Conservation (phyloP, 2,113 vertebrate species). For the Psilopsiagon aurifrons region DNA sequence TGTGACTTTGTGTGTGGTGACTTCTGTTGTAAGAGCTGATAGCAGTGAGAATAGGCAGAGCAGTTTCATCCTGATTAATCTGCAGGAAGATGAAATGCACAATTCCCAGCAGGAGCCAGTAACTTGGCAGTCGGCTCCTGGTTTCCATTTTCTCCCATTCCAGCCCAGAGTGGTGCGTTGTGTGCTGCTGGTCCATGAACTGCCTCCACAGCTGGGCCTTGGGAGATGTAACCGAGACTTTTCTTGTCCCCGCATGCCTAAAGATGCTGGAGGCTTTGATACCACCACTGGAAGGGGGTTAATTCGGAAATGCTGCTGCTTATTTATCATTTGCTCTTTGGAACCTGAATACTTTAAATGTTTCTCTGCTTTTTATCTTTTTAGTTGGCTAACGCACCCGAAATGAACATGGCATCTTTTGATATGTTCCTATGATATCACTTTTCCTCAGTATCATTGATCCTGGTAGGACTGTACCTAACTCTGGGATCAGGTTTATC, state of each 20-base stretch:
- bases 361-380: constrained; percentile 13
- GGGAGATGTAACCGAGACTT: neutral
- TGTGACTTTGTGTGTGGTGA: neutral
- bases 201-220: neutral
- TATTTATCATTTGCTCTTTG: neutral
- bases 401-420: neutral
- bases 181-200: accelerated
- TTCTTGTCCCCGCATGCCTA: neutral
- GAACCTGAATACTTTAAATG: neutral
- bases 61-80: neutral
- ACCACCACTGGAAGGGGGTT: neutral
- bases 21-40: neutral
- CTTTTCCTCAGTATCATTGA: neutral
- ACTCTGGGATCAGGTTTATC: neutral
- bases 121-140: neutral
- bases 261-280: neutral
- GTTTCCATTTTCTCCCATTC: neutral
- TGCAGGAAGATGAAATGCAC: neutral
- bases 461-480: neutral
- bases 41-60: neutral
- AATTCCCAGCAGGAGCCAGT: neutral
- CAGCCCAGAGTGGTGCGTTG: neutral
- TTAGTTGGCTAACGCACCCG: neutral
- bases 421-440: neutral
- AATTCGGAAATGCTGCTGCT: neutral